These are phyloP conservation scores for Rhinogobio ventralis DNA, from an alignment of 2,797 vertebrate species.

Conservation along the genomic window DNA sequence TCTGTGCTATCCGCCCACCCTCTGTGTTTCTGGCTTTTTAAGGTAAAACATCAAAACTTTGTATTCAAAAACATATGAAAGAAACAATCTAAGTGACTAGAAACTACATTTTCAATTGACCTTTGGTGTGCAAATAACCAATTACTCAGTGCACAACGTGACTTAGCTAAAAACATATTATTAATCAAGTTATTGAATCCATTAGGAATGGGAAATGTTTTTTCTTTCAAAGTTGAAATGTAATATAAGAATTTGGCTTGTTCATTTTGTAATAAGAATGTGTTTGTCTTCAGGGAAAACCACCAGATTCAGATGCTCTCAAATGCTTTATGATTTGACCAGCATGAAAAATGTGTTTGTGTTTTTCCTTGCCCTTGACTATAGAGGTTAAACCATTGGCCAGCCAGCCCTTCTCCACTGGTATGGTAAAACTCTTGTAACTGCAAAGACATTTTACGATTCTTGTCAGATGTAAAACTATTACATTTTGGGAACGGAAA, in stretches of 20 bases:
- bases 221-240: background rate
- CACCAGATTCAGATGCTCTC: background rate
- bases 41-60: background rate
- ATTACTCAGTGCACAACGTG: background rate
- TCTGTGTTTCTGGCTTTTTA: background rate
- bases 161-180: conserved; percentile 20
- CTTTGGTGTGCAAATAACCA: background rate
- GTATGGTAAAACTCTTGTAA: conserved; percentile 41
- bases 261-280: background rate
- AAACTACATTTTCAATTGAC: background rate
- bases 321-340: background rate
- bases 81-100: background rate
- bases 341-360: background rate
- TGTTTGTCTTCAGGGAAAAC: background rate
- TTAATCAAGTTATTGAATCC: background rate
- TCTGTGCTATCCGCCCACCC: conserved; percentile 5
- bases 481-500: conserved; percentile 29
- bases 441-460: conserved; percentile 17
- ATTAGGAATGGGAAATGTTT: conserved; percentile 4
- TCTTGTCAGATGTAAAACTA: conserved; percentile 44
- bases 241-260: conserved; percentile 17
- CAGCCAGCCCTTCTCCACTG: background rate
- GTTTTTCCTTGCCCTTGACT: background rate
- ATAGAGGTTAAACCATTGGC: conserved; percentile 7
- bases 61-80: conserved; percentile 1